phyloP scores from a whole-genome alignment of 2,113 vertebrate genomes.

The Poecilia latipinna region DNA sequence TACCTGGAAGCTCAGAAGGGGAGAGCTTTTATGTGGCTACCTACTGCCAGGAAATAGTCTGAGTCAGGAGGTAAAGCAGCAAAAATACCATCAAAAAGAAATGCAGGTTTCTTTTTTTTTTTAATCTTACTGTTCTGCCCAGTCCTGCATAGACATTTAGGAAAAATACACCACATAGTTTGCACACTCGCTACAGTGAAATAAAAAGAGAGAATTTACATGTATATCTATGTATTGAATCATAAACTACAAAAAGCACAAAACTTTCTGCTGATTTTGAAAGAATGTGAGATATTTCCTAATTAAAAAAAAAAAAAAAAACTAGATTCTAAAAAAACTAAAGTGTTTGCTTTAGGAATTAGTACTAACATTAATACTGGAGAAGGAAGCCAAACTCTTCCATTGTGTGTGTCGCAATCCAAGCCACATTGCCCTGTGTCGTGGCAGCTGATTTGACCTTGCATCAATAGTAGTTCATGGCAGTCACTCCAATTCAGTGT shows the following conservation, averaged over 20 bases:
- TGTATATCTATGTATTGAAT: too few relatives aligned
- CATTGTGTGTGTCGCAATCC: too few relatives aligned
- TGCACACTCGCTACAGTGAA: too few relatives aligned
- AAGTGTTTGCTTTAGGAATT: background rate
- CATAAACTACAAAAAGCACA: too few relatives aligned
- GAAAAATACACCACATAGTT: too few relatives aligned
- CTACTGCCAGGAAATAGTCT: conserved; percentile 2
- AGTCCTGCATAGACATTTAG: background rate
- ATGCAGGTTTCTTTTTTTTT: background rate
- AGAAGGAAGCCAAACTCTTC: background rate
- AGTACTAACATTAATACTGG: too few relatives aligned
- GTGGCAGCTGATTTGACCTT: background rate
- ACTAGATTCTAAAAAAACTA: background rate
- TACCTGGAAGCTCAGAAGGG: conserved; percentile 33
- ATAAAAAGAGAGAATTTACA: too few relatives aligned
- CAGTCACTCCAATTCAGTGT: too few relatives aligned
- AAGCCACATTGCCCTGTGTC: background rate
- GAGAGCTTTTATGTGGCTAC: conserved; percentile 16
- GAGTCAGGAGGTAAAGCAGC: conserved; percentile 16
- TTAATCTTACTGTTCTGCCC: background rate
- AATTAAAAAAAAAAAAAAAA: too few relatives aligned
- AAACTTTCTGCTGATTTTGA: too few relatives aligned
- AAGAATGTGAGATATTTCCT: too few relatives aligned
- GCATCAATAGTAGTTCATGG: background rate
- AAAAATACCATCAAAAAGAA: background rate